Base-by-base conservation (phyloP, 2,797 vertebrate species). In the Propithecus perrieri region DNA sequence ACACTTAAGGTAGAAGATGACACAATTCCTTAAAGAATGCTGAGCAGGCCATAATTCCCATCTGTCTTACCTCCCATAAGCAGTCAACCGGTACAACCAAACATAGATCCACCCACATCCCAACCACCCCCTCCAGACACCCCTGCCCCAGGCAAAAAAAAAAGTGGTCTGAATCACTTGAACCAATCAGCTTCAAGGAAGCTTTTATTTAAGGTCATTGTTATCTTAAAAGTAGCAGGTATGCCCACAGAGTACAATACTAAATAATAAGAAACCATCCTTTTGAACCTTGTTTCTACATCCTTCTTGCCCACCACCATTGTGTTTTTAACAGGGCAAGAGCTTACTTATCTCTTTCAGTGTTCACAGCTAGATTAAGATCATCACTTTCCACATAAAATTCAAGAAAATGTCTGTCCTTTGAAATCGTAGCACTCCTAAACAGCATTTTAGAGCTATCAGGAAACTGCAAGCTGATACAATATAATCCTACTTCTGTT, bases 331-430 rank as follows among this genome's bases (percentile, higher is more conserved):
- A 94, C 4, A 50, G 79, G 63, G 26, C 79, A 96, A 75, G 48
- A 89, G 72, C 30, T 81, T 85, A 81, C 26, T 71, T 85, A 81
- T n/a, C 24, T 26, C 38, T 59, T 74, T 85, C 91, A 65, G 14
- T 57, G 43, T 89, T 91, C 48, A 76, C 50, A 95, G 46, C n/a
- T 72, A 30, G 38, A 35, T 22, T 72, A 15, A 89, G n/a, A 85
- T 84, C 87, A 81, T 85, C 83, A 87, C 22, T 94, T 89, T 90
- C 65, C 59, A 79, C 14, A 83, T 43, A 83, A 92, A 96, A 95
- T 94, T 78, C 67, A 89, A 95, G 35, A 30, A 94, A 89, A 85
- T 30, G 26, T 59, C 67, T 96, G 24, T 24, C 26, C 72, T 95
- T 76, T 93, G 35, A 96, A 93, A 91, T 46, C 33, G 55, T 6